A percentile compares a stretch with the other conserved stretches of the same genome.
Conservation (phyloP, 2,113 vertebrate genomes). For the Hemichromis elongatus region DNA sequence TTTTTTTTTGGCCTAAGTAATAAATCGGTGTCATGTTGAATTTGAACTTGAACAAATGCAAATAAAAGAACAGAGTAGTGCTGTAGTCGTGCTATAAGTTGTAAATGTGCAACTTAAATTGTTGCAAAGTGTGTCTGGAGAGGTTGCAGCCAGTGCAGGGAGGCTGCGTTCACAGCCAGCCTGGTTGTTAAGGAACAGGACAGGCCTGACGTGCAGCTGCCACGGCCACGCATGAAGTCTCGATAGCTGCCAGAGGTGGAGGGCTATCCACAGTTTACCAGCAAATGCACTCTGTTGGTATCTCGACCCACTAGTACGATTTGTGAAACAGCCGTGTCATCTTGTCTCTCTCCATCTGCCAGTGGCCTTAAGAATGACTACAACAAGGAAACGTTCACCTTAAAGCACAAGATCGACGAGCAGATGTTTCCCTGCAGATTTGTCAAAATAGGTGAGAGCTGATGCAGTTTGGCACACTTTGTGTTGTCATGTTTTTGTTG, state of each 20-base stretch:
- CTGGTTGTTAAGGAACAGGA: not conserved
- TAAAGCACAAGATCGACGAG: conserved; percentile 99
- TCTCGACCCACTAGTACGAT: not conserved
- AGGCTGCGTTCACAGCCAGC: not conserved
- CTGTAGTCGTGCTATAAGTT: too few species aligned
- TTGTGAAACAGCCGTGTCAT: not conserved
- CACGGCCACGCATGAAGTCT: not conserved
- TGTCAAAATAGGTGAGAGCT: conserved; percentile 95
- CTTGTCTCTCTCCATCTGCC: conserved; percentile 12
- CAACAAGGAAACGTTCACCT: conserved; percentile 99
- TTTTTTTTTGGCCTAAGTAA: not conserved
- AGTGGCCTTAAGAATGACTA: conserved; percentile 99
- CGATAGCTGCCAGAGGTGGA: not conserved
- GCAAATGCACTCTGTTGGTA: not conserved
- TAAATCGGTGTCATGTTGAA: not conserved
- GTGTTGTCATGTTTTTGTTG: not conserved
- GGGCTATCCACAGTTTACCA: not conserved
- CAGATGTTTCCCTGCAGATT: conserved; percentile 99
- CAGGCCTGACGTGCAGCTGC: not conserved
- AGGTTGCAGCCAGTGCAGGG: not conserved
- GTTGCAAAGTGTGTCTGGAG: not conserved
- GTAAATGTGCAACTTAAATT: not conserved
- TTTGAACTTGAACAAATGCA: not conserved
- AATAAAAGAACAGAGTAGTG: not conserved
- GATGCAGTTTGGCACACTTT: not conserved